Evolutionary conservation across 2,797 vertebrate species (phyloP), one percentile per base, ranked within the genome.

Genomic region (Sandelia bainsii): DNA sequence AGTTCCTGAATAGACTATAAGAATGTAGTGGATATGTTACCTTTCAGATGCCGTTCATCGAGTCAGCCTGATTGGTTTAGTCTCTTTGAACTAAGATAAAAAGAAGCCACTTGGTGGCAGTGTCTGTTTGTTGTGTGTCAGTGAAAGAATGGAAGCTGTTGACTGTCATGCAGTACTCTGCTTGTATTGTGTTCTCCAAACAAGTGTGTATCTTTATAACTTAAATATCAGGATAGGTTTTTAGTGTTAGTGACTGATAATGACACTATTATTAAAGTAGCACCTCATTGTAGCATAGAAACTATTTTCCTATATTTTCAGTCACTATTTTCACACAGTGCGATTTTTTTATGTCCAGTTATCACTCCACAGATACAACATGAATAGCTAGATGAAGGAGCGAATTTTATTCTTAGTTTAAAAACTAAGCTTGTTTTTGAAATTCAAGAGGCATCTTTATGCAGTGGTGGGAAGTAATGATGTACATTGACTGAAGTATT

Each of bases 21-120:
- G 84, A 70, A 61, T 53, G 78, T 82, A 64, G 51, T 37, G 17
- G 52, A 75, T 16, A 1, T 71, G 1, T 75, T 50, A 42, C 10
- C 32, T 23, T 56, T 69, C 62, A n/a, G 52, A 64, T 53, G 54
- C 44, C 0, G 65, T 68, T 79, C 57, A 29, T 50, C 8, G 52
- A 61, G 53, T 56, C 44, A 0, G 14, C 71, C 72, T 48, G 32
- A 37, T 14, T 14, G 22, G 37, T 40, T 48, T 0, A 3, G n/a
- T 54, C 42, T 65, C 37, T 62, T 10, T 72, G 54, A 51, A 40
- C 46, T 29, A 3, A 51, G 61, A 29, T 4, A 0, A 52, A 45
- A 46, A 68, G 70, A 37, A 29, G 74, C 88, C 91, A 84, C 88
- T 58, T 48, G 90, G 82, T 83, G 91, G 87, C 87, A 75, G 66